Percentiles rank a stretch among this genome's conserved stretches.
These are phyloP conservation scores for Ips nitidus DNA, from an alignment of 1,140 invertebrate species.

Conservation along the genomic window DNA sequence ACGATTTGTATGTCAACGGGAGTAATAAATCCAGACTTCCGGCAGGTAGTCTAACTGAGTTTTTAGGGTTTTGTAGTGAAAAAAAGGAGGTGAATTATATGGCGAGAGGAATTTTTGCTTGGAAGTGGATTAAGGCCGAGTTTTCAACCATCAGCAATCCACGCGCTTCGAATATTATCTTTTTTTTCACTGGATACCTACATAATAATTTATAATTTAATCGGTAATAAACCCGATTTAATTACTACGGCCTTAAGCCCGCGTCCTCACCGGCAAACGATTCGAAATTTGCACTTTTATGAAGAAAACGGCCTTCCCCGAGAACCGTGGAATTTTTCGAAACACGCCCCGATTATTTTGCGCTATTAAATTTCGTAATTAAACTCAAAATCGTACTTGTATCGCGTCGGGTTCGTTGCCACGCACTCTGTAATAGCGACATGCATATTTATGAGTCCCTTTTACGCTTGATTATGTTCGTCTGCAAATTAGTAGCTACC, in stretches of 20 bases:
- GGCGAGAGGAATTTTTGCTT: neutral
- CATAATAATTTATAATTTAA: too few species aligned
- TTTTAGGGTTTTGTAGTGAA: neutral
- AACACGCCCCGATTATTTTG: slow-evolving; percentile 5
- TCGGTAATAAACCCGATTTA: too few species aligned
- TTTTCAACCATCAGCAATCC: too few species aligned
- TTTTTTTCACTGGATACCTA: too few species aligned
- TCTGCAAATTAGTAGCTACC: too few species aligned
- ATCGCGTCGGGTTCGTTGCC: neutral
- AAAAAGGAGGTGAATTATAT: neutral
- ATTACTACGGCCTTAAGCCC: too few species aligned
- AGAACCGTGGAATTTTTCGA: neutral
- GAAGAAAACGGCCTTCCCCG: slow-evolving; percentile 1
- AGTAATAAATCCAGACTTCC: slow-evolving; percentile 4
- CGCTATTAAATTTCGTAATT: slow-evolving; percentile 23
- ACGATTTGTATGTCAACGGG: slow-evolving; percentile 1
- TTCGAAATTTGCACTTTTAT: slow-evolving; percentile 9
- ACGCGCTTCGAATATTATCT: too few species aligned
- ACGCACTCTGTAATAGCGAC: neutral
- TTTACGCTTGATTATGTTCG: neutral
- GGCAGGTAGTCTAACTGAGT: neutral
- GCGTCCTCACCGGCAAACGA: too few species aligned
- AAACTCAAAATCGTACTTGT: slow-evolving; percentile 3
- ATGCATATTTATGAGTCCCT: slow-evolving; percentile 11
- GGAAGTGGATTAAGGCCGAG: too few species aligned